Evolutionary conservation across 2,888 invertebrate genomes (phyloP), one percentile per base, ranked within the genome.

Genomic region (Ectobius pallidus): DNA sequence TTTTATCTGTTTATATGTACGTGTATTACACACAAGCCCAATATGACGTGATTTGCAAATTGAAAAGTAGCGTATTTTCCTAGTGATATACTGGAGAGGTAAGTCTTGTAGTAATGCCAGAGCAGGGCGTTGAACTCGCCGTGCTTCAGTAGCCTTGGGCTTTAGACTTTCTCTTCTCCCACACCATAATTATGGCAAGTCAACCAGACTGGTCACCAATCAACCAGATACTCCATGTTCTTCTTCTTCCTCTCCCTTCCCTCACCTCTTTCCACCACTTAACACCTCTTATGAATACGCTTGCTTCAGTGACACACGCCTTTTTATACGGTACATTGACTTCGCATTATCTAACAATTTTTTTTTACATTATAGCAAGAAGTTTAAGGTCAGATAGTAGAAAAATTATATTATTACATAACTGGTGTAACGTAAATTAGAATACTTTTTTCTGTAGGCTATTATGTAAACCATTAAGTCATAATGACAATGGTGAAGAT

Each of bases 111-210:
- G n/a, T 52, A 52, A 58, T 58, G 58, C 58, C 32, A 58, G 27
- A 30, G n/a, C n/a, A 71, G 71, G 71, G 22, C 63, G 39, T 49
- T 71, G 71, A 71, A 71, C 71, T 49, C 49, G n/a, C n/a, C 25
- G 61, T 49, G 20, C 9, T 18, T 49, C 49, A n/a, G n/a, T 22
- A 58, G 58, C 49, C 63, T 32, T 32, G n/a, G 27, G 42, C 11
- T 18, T 25, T 20, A 34, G 58, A 71, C 71, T 71, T 71, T 71
- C 71, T 71, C 71, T 71, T 71, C 71, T 63, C 71, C 71, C 71
- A 65, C 71, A 65, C 46, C n/a, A 52, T 69, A 69, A 69, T 69
- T 69, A 69, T 52, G 32, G 55, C 20, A 32, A n/a, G 20, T 9
- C 52, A 46, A 42, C 58, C 25, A 62, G 70, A 62, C 70, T 62